Base-by-base conservation (phyloP, 1,140 invertebrate species). In the Lysiphlebus fabarum region DNA sequence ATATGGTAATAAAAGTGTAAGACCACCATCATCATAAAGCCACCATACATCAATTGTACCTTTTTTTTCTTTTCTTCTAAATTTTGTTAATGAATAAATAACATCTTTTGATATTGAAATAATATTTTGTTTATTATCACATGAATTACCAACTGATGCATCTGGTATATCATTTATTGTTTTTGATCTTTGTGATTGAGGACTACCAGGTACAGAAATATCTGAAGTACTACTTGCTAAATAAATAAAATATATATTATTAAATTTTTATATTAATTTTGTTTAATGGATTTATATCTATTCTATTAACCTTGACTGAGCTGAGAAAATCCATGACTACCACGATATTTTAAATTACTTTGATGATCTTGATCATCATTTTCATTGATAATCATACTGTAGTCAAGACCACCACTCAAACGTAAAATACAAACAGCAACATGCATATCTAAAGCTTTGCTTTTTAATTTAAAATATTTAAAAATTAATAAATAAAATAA, bases 1-100 rank as follows among this genome's bases (percentile, higher is more conserved):
- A 70, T 96, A 95, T 0, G 95, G 91, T 53, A 93, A 76, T 10
- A 94, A 77, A 4, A 93, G 79, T 0, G 91, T 93, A 47, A 93
- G 82, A 43, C 90, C 89, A 70, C 92, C 94, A 75, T 96, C 94
- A 78, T 97, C 94, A 75, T 97, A 99, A 0, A 99, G 79, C 96
- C 96, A 99, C 94, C 95, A 99, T 6, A 99, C 95, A 79, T 99
- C 95, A 66, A 99, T 95, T 3, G 90, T 90, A 26, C 90, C 90
- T 66, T 87, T 86, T 62, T 87, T 86, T 62, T 88, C 87, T 65
- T 90, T 89, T 59, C 82, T 82, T 62, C 90, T 88, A 70, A 92
- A 91, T 67, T 86, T 86, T 4, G 86, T 87, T 34, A 90, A 76
- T 43, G 83, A 84, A 64, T 85, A 83, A 10, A 90, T 76, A 10